Evolutionary conservation across 1,140 invertebrate genomes (phyloP).

Genomic region (Bombus breviceps): DNA sequence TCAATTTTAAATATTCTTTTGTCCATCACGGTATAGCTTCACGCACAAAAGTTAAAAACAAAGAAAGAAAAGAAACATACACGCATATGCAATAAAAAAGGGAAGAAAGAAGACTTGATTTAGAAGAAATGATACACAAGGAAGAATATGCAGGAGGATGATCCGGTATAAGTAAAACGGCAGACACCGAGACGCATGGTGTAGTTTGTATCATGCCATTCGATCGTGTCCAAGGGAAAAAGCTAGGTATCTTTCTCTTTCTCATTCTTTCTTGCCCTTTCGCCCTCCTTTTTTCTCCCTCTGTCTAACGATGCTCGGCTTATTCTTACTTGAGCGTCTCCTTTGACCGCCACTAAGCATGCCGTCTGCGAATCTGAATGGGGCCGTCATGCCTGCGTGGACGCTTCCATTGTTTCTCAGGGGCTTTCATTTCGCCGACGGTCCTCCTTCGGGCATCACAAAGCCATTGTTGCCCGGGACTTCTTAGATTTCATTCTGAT

Average conservation of each 20-base stretch:
- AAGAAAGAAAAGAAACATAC: not conserved
- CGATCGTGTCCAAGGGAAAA: not conserved
- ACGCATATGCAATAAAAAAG: too few relatives aligned
- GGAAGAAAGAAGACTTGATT: not conserved
- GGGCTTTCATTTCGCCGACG: constrained; percentile 64
- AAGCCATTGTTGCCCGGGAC: constrained; percentile 49
- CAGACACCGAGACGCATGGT: not conserved
- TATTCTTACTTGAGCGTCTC: constrained; percentile 60
- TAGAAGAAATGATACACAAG: not conserved
- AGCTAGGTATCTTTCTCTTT: not conserved
- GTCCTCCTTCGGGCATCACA: constrained; percentile 46
- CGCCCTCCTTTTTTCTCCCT: not conserved
- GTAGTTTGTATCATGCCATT: not conserved
- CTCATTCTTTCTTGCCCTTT: not conserved
- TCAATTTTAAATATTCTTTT: too few relatives aligned
- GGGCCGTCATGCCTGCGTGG: constrained; percentile 68
- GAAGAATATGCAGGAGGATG: not conserved
- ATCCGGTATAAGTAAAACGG: not conserved
- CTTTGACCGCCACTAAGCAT: constrained; percentile 60
- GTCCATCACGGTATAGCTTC: too few relatives aligned
- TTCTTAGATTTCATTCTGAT: constrained; percentile 66
- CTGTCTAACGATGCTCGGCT: constrained; percentile 18
- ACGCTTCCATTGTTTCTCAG: constrained; percentile 66
- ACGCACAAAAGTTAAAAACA: not conserved
- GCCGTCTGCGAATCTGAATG: constrained; percentile 64